Evolutionary conservation across 53 echinoderm and acorn worm species (phyloP).

Genomic region (Luidia sarsii): DNA sequence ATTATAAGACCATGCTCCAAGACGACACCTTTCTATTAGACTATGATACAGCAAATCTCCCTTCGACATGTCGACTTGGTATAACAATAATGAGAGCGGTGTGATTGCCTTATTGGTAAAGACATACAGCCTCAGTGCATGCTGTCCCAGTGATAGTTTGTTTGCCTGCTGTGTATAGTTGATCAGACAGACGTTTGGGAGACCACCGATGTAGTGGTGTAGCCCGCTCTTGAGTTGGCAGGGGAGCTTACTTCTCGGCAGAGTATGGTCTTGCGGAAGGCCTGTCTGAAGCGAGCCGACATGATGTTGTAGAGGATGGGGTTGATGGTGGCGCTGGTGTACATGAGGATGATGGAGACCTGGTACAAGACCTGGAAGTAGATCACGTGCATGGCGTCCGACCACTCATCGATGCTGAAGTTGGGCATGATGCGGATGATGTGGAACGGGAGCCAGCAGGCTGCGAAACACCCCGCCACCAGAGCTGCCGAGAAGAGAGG

Average conservation of each 20-base stretch:
- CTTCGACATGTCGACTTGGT: no score
- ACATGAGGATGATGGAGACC: conserved; percentile 82
- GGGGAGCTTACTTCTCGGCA: conserved; percentile 86
- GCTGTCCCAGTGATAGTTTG: no score
- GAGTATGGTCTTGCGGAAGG: conserved; percentile 77
- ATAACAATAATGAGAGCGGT: no score
- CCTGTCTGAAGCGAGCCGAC: conserved; percentile 88
- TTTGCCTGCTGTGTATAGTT: no score
- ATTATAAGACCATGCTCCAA: no score
- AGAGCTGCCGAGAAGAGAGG: conserved; percentile 56
- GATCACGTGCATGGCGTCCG: conserved; percentile 47
- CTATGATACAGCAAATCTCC: no score
- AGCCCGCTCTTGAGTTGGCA: conserved; percentile 59
- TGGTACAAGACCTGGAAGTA: conserved; percentile 87
- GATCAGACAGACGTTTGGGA: conserved; percentile 35
- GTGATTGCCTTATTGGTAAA: no score
- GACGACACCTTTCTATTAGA: no score
- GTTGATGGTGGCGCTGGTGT: conserved; percentile 89
- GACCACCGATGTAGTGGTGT: conserved; percentile 26
- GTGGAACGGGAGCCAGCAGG: conserved; percentile 96
- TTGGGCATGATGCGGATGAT: conserved; percentile 87
- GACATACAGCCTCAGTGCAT: no score
- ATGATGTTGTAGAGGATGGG: conserved; percentile 96
- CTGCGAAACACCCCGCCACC: conserved; percentile 89
- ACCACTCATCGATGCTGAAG: conserved; percentile 63